These are phyloP conservation scores for Littorina saxatilis DNA, from an alignment of 1,140 invertebrate species.

Conservation along the genomic window DNA sequence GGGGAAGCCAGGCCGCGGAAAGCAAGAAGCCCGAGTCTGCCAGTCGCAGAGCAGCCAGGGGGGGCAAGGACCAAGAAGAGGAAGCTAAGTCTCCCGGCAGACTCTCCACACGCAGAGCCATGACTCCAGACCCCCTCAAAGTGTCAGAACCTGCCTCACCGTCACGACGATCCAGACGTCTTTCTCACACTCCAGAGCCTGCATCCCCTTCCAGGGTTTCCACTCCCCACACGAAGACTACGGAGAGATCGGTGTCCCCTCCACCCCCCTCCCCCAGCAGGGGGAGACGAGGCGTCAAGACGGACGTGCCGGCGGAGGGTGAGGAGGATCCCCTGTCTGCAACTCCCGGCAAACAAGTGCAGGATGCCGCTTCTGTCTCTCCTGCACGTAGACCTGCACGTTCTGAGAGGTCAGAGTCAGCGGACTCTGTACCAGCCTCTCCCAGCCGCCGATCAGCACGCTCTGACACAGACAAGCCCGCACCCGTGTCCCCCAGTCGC, in stretches of 20 bases:
- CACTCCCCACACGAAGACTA: background rate
- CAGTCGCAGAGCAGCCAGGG: too few species aligned
- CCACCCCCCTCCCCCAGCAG: background rate
- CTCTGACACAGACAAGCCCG: background rate
- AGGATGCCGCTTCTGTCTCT: background rate
- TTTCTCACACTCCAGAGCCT: background rate
- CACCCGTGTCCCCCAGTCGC: background rate
- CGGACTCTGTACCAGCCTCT: background rate
- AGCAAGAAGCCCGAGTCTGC: too few species aligned
- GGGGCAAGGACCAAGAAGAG: too few species aligned
- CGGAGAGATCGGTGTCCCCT: background rate
- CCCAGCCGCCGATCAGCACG: background rate
- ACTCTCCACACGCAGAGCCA: background rate
- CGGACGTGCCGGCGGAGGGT: too few species aligned
- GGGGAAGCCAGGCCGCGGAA: too few species aligned
- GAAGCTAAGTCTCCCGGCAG: background rate
- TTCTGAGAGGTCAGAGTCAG: background rate
- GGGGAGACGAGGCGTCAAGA: too few species aligned
- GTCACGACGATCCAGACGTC: background rate
- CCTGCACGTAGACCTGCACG: background rate
- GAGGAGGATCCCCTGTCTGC: too few species aligned
- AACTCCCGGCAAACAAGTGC: too few species aligned
- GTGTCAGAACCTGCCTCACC: background rate
- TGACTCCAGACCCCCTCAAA: background rate
- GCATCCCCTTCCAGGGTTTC: too few species aligned